A percentile compares a stretch with the other conserved stretches of the same genome.
Evolutionary conservation across 2,888 invertebrate genomes (phyloP).

Genomic region (Candidula unifasciata): DNA sequence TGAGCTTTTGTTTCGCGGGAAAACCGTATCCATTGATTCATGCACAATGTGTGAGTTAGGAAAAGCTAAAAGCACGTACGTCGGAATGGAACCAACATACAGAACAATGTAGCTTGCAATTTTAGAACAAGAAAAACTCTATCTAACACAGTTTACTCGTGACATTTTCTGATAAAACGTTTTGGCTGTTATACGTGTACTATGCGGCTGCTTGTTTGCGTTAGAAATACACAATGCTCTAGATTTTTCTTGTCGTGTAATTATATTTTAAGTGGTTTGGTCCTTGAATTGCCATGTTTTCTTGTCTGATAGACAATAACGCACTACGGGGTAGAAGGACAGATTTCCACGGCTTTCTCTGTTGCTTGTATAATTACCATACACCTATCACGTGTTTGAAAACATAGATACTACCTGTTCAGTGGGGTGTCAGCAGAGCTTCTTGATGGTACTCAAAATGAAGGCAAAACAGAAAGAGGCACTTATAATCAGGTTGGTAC

Average conservation of each 20-base stretch:
- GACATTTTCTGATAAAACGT: background rate
- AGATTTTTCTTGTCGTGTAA: background rate
- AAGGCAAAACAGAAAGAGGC: no score
- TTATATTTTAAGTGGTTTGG: background rate
- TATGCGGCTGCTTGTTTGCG: no score
- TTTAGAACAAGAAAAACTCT: constrained; percentile 5
- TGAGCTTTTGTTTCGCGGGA: constrained; percentile 16
- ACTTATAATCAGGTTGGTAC: no score
- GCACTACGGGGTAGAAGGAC: no score
- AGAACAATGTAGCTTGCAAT: background rate
- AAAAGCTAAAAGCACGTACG: constrained; percentile 24
- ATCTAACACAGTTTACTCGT: background rate
- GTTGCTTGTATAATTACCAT: no score
- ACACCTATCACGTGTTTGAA: no score
- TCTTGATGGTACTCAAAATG: no score
- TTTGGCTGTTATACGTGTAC: background rate
- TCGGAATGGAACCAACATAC: background rate
- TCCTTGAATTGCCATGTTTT: background rate
- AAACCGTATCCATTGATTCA: constrained; percentile 11
- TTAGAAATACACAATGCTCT: background rate
- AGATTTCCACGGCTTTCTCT: no score
- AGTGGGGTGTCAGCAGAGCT: no score
- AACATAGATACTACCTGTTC: no score
- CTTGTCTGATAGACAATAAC: no score
- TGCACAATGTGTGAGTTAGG: constrained; percentile 11